Conservation (phyloP, 1,140 invertebrate species). For the Limonius californicus region DNA sequence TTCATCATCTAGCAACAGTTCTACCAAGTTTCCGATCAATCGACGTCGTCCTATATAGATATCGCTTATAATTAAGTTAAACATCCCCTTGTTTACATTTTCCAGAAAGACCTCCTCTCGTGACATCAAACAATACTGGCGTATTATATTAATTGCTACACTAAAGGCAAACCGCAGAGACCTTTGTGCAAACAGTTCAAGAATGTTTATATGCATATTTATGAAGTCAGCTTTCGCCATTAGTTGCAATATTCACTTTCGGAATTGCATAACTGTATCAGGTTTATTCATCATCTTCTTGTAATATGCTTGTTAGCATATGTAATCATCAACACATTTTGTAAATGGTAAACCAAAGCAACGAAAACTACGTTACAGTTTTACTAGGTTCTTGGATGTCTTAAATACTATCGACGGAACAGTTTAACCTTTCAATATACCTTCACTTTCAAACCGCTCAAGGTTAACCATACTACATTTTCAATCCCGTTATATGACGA, state of each 20-base stretch:
- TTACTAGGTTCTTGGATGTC: background rate
- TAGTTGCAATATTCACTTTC: constrained; percentile 4
- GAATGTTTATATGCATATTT: constrained; percentile 7
- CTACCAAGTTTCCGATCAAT: too few relatives aligned
- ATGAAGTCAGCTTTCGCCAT: constrained; percentile 4
- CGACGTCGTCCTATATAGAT: too few relatives aligned
- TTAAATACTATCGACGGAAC: background rate
- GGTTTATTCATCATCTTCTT: background rate
- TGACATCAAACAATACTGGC: too few relatives aligned
- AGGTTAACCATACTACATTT: background rate
- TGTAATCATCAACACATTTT: too few relatives aligned
- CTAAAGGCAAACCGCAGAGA: background rate
- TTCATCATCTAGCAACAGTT: too few relatives aligned
- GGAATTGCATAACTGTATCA: background rate
- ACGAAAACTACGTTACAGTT: background rate
- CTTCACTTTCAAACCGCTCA: background rate
- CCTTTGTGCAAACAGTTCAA: background rate
- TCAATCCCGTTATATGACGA: too few relatives aligned
- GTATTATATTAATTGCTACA: too few relatives aligned
- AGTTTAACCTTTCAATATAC: background rate
- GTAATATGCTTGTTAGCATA: background rate
- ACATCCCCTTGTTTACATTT: too few relatives aligned
- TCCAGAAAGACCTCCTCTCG: too few relatives aligned
- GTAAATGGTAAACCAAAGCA: too few relatives aligned
- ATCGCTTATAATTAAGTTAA: too few relatives aligned